Base-by-base conservation (phyloP, 2,888 invertebrate species). In the Pycnomerus fuliginosus region DNA sequence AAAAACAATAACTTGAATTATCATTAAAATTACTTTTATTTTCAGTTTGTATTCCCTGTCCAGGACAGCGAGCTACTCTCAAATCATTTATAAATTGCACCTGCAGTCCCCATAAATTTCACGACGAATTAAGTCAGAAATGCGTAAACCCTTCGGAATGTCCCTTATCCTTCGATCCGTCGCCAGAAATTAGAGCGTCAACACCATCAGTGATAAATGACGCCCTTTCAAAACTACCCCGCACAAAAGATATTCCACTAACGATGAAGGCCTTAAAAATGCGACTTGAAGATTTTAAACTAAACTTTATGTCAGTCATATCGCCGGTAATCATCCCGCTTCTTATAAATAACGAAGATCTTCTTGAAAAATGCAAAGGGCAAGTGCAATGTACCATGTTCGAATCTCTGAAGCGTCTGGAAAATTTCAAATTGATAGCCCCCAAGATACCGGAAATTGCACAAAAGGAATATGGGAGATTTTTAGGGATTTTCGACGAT, bases 21-120 rank as follows among this genome's bases (percentile, higher is more conserved):
- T 12, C 8, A 5, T 7, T 13, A 28, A 28, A 28, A 28, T n/a
- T n/a, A n/a, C n/a, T n/a, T n/a, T n/a, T n/a, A n/a, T 28, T 28
- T 36, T 16, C 28, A 40, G 40, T 17, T 3, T 40, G 40, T 13
- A 27, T 40, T 3, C 40, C 33, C 4, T 40, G 40, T 20, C 40
- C 35, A 3, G 34, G 27, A 28, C 8, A 20, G 28, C 14, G 15
- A 13, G 10, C 24, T n/a, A 27, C 23, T 8, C n/a, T 37, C 2
- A 12, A 34, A 1, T 20, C 27, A 5, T 36, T 30, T 14, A 29
- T 23, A 11, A 15, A 35, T 3, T 35, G 36, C 42, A 14, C 28
- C 4, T 46, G 46, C 16, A 13, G 16, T 11, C 11, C 36, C 5
- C n/a, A 28, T 5, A 15, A 25, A 8, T 30, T 36, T 27, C 29